Percentiles rank a stretch among this genome's conserved stretches.
These are phyloP conservation scores for Nesidiocoris tenuis DNA, from an alignment of 2,888 invertebrate genomes.

Conservation along the genomic window DNA sequence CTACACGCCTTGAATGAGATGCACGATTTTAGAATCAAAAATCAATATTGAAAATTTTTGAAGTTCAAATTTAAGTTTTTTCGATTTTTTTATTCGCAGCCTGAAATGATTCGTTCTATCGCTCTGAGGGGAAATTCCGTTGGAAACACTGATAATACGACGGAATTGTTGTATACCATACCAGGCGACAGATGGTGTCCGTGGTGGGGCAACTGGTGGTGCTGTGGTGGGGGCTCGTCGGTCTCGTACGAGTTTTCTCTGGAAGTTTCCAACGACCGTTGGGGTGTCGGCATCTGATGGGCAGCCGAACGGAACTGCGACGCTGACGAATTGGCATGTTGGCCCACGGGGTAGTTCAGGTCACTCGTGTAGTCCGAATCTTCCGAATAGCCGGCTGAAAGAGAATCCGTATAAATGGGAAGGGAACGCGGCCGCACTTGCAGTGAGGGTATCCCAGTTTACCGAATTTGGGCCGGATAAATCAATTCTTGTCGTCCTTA, in stretches of 20 bases:
- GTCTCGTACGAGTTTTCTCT: slow-evolving; percentile 79
- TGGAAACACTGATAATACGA: not conserved
- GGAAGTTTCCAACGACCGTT: slow-evolving; percentile 74
- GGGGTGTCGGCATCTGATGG: slow-evolving; percentile 75
- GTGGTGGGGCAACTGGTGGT: slow-evolving; percentile 44
- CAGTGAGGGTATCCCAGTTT: slow-evolving; percentile 10
- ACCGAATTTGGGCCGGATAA: too few species aligned
- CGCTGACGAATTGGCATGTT: slow-evolving; percentile 87
- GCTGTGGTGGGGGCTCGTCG: slow-evolving; percentile 49
- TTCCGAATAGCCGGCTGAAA: slow-evolving; percentile 86
- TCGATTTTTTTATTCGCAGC: too few species aligned
- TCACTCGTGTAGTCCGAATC: slow-evolving; percentile 97
- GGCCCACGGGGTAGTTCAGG: slow-evolving; percentile 85
- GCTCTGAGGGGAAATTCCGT: too few species aligned
- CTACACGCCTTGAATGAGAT: too few species aligned
- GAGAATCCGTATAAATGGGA: slow-evolving; percentile 23
- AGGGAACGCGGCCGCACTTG: not conserved
- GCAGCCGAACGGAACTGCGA: slow-evolving; percentile 81
- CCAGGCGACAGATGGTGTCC: slow-evolving; percentile 49
- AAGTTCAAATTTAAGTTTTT: too few species aligned
- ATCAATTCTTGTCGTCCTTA: too few species aligned
- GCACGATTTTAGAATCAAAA: too few species aligned
- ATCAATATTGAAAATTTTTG: too few species aligned
- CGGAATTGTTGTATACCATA: slow-evolving; percentile 33
- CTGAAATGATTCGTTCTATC: too few species aligned